Percentiles rank a stretch among this genome's conserved stretches.
Evolutionary conservation across 1,140 invertebrate species (phyloP).

Genomic region (Orchestia grillus): DNA sequence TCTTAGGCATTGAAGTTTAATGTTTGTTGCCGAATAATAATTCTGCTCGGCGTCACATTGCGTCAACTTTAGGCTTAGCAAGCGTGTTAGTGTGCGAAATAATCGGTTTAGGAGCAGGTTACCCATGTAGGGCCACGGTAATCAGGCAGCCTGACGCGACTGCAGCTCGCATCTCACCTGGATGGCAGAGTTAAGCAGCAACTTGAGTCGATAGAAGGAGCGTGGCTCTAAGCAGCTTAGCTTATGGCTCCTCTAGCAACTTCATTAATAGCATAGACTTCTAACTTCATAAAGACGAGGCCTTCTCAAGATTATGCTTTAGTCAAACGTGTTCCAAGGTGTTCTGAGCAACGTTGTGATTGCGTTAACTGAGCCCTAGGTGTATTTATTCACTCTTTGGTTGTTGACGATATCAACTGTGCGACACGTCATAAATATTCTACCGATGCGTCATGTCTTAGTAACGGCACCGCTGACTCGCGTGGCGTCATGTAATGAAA

Average conservation of each 20-base stretch:
- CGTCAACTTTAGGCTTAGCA: constrained; percentile 22
- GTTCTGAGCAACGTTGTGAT: background rate
- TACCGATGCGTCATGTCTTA: background rate
- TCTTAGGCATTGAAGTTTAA: constrained; percentile 13
- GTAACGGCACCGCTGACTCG: background rate
- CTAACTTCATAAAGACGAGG: constrained; percentile 39
- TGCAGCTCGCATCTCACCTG: background rate
- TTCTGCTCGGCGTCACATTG: background rate
- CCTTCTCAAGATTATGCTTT: background rate
- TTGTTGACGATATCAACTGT: background rate
- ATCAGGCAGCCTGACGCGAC: background rate
- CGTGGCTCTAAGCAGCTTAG: constrained; percentile 39
- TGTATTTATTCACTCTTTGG: background rate
- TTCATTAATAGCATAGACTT: constrained; percentile 29
- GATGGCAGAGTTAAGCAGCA: constrained; percentile 6
- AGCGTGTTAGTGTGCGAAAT: constrained; percentile 4
- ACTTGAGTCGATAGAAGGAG: constrained; percentile 41
- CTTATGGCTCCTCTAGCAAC: constrained; percentile 29
- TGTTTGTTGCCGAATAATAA: constrained; percentile 32
- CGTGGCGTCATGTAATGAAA: background rate
- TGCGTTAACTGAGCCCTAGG: background rate
- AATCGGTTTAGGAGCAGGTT: constrained; percentile 37
- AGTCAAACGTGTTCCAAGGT: constrained; percentile 15
- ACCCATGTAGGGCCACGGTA: background rate
- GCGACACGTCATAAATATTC: background rate